These are phyloP conservation scores for Apogon talboti DNA, from an alignment of 2,797 vertebrate genomes.

Conservation along the genomic window DNA sequence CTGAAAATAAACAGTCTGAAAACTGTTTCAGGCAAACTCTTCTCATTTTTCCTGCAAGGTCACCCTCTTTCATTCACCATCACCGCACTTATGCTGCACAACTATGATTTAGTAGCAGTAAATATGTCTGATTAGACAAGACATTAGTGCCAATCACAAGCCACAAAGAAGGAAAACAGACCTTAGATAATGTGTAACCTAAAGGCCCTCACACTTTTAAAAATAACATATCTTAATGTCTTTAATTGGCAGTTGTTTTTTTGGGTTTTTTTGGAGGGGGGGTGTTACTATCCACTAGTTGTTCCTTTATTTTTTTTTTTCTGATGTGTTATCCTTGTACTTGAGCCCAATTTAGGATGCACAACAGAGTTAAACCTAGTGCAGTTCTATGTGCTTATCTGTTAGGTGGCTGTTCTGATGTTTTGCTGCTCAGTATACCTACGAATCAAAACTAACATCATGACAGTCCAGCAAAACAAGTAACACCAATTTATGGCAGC, in stretches of 20 bases:
- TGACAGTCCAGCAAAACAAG: slow-evolving; percentile 5
- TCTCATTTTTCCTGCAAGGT: slow-evolving; percentile 12
- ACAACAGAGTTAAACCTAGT: not conserved
- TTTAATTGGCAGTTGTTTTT: not conserved
- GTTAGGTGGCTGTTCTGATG: not conserved
- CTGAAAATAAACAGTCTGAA: slow-evolving; percentile 22
- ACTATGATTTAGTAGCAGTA: not conserved
- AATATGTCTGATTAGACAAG: not conserved
- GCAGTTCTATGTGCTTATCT: not conserved
- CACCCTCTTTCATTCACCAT: slow-evolving; percentile 18
- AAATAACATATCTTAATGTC: not conserved
- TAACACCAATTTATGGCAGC: not conserved
- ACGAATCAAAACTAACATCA: slow-evolving; percentile 1
- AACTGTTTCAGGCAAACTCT: slow-evolving; percentile 24
- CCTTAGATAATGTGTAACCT: not conserved
- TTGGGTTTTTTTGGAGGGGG: too few relatives aligned
- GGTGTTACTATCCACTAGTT: too few relatives aligned
- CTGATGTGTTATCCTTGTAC: not conserved
- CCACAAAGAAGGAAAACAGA: not conserved
- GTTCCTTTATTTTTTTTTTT: too few relatives aligned
- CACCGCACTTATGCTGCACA: not conserved
- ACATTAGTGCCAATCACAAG: not conserved
- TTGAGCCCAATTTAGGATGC: not conserved
- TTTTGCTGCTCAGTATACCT: not conserved
- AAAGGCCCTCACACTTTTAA: not conserved